These are phyloP conservation scores for Anastrepha obliqua DNA, from an alignment of 1,140 invertebrate genomes.

Conservation along the genomic window DNA sequence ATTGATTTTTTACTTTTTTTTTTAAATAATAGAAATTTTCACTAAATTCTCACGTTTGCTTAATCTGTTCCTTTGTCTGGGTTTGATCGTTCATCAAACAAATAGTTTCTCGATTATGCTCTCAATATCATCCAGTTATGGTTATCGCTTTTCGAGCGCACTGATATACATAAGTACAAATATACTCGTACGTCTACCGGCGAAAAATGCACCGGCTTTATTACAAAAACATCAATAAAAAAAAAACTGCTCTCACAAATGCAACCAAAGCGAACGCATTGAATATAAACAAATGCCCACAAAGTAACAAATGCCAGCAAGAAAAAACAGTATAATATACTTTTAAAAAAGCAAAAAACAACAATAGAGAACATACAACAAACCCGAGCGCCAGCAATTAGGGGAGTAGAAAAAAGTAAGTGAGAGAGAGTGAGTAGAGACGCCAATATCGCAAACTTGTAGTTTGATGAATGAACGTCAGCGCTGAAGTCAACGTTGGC, in stretches of 20 bases:
- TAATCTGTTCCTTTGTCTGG: too few relatives aligned
- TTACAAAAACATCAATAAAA: not conserved
- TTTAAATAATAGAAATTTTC: too few relatives aligned
- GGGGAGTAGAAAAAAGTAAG: not conserved
- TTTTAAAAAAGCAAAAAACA: not conserved
- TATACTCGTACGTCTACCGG: not conserved
- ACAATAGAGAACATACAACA: not conserved
- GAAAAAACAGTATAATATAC: conserved; percentile 1
- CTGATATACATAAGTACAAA: not conserved
- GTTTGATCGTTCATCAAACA: too few relatives aligned
- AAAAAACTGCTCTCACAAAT: conserved; percentile 1
- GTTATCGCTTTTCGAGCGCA: too few relatives aligned
- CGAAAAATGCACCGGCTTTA: conserved; percentile 33
- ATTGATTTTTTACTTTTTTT: too few relatives aligned
- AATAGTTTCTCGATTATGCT: too few relatives aligned
- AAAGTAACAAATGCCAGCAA: conserved; percentile 11
- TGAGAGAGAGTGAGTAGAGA: not conserved
- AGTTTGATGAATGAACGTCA: conserved; percentile 10
- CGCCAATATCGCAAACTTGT: conserved; percentile 10
- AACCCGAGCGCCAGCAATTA: conserved; percentile 26
- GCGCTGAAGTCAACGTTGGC: not conserved
- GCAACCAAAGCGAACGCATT: not conserved
- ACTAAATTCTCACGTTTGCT: too few relatives aligned
- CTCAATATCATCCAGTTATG: too few relatives aligned
- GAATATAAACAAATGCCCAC: not conserved